These are phyloP conservation scores for Sciaenops ocellatus DNA, from an alignment of 2,797 vertebrate genomes.

Conservation along the genomic window DNA sequence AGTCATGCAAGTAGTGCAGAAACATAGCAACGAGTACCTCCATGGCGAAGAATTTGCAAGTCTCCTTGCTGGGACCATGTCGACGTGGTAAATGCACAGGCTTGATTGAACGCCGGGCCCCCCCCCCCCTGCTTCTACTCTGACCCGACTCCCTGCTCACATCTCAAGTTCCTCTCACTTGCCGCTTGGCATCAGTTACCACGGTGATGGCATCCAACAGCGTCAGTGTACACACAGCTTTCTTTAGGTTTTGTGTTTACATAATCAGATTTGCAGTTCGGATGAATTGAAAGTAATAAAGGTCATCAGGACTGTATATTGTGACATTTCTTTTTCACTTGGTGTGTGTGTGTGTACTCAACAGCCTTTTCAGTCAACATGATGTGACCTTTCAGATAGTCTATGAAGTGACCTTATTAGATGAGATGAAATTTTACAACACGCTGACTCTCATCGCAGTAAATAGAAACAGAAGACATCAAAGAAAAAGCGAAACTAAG, in stretches of 20 bases:
- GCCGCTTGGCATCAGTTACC: constrained; percentile 70
- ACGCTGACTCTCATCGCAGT: neutral
- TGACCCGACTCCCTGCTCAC: constrained; percentile 57
- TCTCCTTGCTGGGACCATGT: neutral
- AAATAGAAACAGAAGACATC: constrained; percentile 21
- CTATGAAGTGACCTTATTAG: constrained; percentile 53
- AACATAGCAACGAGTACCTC: neutral
- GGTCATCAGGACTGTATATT: neutral
- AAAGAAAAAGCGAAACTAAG: neutral
- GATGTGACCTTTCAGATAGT: constrained; percentile 49
- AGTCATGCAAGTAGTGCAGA: neutral
- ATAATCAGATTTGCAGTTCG: neutral
- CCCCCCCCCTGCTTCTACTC: constrained; percentile 14
- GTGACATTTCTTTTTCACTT: constrained; percentile 17
- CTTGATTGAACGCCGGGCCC: neutral
- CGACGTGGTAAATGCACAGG: constrained; percentile 10
- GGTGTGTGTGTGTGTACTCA: neutral
- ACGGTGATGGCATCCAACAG: constrained; percentile 64
- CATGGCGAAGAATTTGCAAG: neutral
- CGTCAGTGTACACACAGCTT: neutral
- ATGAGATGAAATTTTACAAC: constrained; percentile 59
- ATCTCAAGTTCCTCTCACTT: constrained; percentile 66
- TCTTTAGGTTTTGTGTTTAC: constrained; percentile 1
- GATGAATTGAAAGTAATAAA: neutral
- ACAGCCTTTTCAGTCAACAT: constrained; percentile 15